A percentile compares a stretch with the other conserved stretches of the same genome.
Conservation (phyloP, 2,797 vertebrate genomes). For the Chiloscyllium punctatum region DNA sequence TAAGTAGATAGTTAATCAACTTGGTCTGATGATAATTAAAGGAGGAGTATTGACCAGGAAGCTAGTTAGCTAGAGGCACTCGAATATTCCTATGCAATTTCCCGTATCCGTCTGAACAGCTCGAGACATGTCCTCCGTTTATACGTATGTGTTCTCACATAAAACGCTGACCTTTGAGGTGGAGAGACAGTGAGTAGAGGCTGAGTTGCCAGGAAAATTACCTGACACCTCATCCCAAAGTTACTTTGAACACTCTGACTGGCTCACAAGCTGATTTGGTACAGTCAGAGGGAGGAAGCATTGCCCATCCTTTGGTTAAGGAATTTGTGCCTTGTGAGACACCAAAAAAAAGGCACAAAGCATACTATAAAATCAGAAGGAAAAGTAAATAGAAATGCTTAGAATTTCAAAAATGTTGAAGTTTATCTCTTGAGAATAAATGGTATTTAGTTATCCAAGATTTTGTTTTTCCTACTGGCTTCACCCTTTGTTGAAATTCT, state of each 20-base stretch:
- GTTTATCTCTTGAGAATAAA: conserved; percentile 14
- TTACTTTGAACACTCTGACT: not conserved
- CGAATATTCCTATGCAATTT: not conserved
- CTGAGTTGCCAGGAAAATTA: no score
- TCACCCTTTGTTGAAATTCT: conserved; percentile 23
- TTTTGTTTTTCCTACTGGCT: not conserved
- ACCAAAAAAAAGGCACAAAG: not conserved
- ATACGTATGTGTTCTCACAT: not conserved
- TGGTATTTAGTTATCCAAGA: not conserved
- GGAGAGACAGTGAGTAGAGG: not conserved
- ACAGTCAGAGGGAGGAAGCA: not conserved
- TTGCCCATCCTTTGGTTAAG: not conserved
- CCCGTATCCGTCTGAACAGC: not conserved
- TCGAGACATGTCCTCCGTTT: not conserved
- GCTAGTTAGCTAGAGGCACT: not conserved
- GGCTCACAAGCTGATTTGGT: no score
- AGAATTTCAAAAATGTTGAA: conserved; percentile 28
- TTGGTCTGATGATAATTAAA: not conserved
- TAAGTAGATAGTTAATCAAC: not conserved
- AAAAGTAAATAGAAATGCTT: conserved; percentile 22
- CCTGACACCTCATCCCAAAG: not conserved
- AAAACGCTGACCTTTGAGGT: not conserved
- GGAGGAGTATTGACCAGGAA: not conserved
- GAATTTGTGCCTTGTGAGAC: conserved; percentile 3
- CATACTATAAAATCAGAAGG: not conserved